Base-by-base conservation (phyloP, 2,888 invertebrate species). In the Acanthosepion esculentum region DNA sequence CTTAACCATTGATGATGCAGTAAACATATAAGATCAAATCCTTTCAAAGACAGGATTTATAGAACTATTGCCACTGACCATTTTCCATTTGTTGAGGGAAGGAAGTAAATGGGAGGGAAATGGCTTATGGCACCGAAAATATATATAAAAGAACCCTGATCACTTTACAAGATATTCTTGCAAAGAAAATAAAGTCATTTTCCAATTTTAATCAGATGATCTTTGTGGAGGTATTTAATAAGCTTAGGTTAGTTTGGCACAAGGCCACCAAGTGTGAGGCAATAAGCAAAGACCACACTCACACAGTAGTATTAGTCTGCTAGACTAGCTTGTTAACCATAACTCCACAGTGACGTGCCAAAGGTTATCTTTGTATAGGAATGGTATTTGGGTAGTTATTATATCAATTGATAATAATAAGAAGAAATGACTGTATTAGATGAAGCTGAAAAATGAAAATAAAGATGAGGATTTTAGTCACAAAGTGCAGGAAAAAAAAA, bases 251-350 rank as follows among this genome's bases (percentile, higher is more conserved):
- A 15, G 78, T n/a, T n/a, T 78, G 78, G 78, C 12, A 33, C n/a
- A 78, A 78, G 78, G n/a, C n/a, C n/a, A 78, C 15, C 41, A n/a
- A 33, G n/a, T 78, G 12, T n/a, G 78, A 10, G 29, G n/a, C 78
- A 78, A 6, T 15, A 1, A n/a, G 8, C n/a, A n/a, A 78, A 3
- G n/a, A 78, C n/a, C 18, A n/a, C n/a, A 78, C n/a, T 78, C n/a
- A 78, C n/a, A 78, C 78, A 78, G 78, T 78, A 33, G 78, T 78
- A 78, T 33, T 78, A 78, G 78, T 78, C 78, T 78, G 78, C 78
- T 33, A 78, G n/a, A n/a, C 78, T n/a, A 33, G n/a, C n/a, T 78
- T 59, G 59, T 23, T 59, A 59, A 59, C 59, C 59, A 59, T 59
- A 15, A 78, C 78, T 5, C 15, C n/a, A n/a, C 78, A 78, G n/a